A percentile compares a stretch with the other conserved stretches of the same genome.
Evolutionary conservation across 2,113 vertebrate species (phyloP).

Genomic region (Delphinus delphis): DNA sequence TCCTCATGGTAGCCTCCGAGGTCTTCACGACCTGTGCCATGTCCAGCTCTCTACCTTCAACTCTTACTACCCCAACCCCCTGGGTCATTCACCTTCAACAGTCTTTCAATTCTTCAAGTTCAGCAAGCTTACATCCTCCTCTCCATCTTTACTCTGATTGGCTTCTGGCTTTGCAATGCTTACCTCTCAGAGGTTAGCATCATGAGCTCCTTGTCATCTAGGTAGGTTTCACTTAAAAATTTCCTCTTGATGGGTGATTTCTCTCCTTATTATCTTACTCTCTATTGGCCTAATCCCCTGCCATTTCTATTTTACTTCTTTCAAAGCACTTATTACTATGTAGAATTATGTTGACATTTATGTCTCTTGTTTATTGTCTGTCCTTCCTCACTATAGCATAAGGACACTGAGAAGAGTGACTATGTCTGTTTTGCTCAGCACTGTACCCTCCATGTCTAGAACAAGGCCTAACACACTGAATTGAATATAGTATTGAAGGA

Average conservation of each 20-base stretch:
- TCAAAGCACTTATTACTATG: neutral
- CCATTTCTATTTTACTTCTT: neutral
- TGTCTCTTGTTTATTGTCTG: neutral
- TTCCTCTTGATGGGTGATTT: neutral
- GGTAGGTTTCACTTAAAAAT: neutral
- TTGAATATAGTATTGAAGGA: neutral
- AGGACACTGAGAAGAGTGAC: neutral
- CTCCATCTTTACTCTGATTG: neutral
- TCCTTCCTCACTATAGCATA: neutral
- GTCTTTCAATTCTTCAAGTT: neutral
- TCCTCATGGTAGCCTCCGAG: neutral
- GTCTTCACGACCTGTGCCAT: neutral
- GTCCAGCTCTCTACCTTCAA: neutral
- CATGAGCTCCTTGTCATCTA: neutral
- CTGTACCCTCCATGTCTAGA: neutral
- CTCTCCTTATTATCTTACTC: neutral
- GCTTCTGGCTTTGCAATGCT: neutral
- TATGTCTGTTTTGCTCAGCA: neutral
- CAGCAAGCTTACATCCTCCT: neutral
- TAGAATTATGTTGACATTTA: neutral
- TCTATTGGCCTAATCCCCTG: neutral
- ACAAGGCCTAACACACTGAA: neutral
- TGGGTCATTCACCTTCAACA: neutral
- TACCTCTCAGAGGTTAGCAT: neutral
- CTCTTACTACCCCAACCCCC: fast-evolving